Conservation (phyloP, 2,113 vertebrate genomes). For the Leptobrachium ailaonicum region DNA sequence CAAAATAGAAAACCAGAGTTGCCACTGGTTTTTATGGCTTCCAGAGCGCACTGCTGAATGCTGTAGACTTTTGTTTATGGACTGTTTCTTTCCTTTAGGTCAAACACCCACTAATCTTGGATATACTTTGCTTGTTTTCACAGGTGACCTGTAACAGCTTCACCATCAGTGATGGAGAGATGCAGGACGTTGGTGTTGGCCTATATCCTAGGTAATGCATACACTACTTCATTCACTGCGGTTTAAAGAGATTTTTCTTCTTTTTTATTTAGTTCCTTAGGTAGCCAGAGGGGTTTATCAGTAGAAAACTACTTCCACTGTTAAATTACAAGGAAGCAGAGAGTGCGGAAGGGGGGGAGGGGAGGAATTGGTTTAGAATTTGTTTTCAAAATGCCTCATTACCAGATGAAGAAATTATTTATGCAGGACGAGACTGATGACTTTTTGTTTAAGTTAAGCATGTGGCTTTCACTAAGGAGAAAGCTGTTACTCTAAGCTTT, state of each 20-base stretch:
- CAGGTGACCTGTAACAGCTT: conserved; percentile 97
- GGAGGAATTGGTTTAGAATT: conserved; percentile 33
- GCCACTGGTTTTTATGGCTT: conserved; percentile 50
- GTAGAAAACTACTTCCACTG: conserved; percentile 44
- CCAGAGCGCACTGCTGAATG: conserved; percentile 49
- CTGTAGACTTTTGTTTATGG: conserved; percentile 53
- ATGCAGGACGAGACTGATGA: conserved; percentile 28
- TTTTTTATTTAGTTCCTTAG: conserved; percentile 1
- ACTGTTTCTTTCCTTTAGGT: conserved; percentile 45
- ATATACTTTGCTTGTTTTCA: conserved; percentile 63
- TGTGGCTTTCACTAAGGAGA: conserved; percentile 38
- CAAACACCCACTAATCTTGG: conserved; percentile 41
- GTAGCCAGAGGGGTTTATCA: conserved; percentile 42
- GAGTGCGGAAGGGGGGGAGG: conserved; percentile 12
- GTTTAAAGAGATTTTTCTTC: conserved; percentile 34
- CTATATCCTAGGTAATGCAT: conserved; percentile 89
- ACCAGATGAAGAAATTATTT: conserved; percentile 18
- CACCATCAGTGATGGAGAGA: conserved; percentile 92
- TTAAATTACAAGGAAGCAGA: conserved; percentile 52
- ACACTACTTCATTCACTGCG: conserved; percentile 58
- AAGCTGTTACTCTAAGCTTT: background rate
- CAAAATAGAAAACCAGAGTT: conserved; percentile 47
- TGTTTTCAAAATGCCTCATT: conserved; percentile 41
- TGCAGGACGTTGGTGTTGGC: conserved; percentile 91
- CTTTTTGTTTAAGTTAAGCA: conserved; percentile 31